Percentiles rank a stretch among this genome's conserved stretches.
These are phyloP conservation scores for Mizuhopecten yessoensis DNA, from an alignment of 1,140 invertebrate species.

Conservation along the genomic window DNA sequence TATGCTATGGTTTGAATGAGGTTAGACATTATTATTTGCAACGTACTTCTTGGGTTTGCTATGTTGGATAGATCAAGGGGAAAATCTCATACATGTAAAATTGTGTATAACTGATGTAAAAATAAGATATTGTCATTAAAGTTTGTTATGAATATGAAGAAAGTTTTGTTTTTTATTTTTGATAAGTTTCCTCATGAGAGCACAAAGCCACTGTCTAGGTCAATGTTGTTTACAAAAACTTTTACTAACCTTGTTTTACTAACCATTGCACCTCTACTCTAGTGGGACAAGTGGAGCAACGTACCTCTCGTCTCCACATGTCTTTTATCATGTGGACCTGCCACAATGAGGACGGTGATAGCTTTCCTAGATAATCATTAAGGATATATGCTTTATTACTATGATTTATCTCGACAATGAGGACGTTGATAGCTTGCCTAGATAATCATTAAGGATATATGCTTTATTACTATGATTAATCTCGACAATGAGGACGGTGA, in stretches of 20 bases:
- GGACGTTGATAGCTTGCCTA: too few species aligned
- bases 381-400: too few species aligned
- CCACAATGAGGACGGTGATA: too few species aligned
- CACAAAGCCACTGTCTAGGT: constrained; percentile 30
- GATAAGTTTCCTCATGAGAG: neutral
- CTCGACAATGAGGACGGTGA: too few species aligned
- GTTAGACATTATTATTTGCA: neutral
- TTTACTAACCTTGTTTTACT: constrained; percentile 21
- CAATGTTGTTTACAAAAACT: neutral
- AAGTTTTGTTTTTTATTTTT: constrained; percentile 3
- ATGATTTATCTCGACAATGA: too few species aligned
- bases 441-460: too few species aligned
- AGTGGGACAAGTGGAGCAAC: neutral
- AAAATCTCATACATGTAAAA: neutral
- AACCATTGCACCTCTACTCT: neutral
- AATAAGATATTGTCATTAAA: constrained; percentile 40
- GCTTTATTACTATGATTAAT: too few species aligned
- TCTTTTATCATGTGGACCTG: too few species aligned
- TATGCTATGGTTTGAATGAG: neutral
- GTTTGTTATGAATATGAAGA: constrained; percentile 25
- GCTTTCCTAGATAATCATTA: too few species aligned
- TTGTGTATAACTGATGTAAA: constrained; percentile 35
- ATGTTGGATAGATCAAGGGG: neutral
- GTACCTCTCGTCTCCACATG: neutral
- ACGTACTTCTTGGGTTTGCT: neutral